These are phyloP conservation scores for Luffia ferchaultella DNA, from an alignment of 2,888 invertebrate species.

Conservation along the genomic window DNA sequence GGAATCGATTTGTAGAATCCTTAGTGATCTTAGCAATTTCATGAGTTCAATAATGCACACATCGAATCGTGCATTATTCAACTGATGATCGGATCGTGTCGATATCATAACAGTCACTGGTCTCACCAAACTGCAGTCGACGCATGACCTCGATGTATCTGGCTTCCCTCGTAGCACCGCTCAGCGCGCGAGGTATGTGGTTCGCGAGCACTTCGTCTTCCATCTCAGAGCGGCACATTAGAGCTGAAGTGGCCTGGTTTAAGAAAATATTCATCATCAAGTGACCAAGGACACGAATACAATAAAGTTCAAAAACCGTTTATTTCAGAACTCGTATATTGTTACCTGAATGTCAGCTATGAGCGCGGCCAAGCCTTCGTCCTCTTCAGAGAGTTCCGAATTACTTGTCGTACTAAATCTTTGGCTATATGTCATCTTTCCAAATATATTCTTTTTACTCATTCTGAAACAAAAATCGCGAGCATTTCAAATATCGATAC, in stretches of 20 bases:
- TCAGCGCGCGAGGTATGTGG: conserved; percentile 29
- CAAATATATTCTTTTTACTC: conserved; percentile 69
- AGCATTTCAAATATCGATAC: no score
- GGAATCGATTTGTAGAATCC: no score
- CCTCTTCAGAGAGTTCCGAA: conserved; percentile 78
- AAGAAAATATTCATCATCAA: conserved; percentile 1
- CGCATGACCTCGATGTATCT: conserved; percentile 90
- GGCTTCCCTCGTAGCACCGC: conserved; percentile 45
- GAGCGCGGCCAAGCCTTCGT: conserved; percentile 86
- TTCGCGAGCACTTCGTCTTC: conserved; percentile 43
- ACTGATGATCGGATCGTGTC: no score
- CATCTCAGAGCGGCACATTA: conserved; percentile 43
- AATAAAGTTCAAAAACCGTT: not conserved
- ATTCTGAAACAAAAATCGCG: conserved; percentile 55
- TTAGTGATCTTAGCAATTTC: no score
- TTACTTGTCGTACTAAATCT: conserved; percentile 55
- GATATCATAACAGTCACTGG: no score
- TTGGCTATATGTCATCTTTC: conserved; percentile 62
- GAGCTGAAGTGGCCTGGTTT: conserved; percentile 47
- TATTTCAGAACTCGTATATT: not conserved
- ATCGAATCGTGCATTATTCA: no score
- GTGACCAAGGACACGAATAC: not conserved
- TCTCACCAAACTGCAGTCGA: conserved; percentile 89
- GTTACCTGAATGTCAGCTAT: conserved; percentile 87
- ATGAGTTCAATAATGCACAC: no score